Evolutionary conservation across 2,113 vertebrate species (phyloP).

Genomic region (Clarias batrachus): DNA sequence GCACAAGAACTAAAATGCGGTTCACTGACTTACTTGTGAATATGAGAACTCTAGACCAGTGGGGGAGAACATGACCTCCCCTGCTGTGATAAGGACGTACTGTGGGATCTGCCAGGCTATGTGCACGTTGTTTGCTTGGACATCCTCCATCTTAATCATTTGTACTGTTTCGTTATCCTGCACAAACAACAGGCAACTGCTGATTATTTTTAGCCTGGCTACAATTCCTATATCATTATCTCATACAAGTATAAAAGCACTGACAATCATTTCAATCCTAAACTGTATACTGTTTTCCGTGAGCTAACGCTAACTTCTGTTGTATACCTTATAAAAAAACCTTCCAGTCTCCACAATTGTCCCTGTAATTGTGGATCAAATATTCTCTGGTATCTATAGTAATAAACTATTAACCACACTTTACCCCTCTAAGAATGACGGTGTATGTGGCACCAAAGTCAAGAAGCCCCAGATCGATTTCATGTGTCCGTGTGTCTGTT

Average conservation of each 20-base stretch:
- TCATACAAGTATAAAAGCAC: background rate
- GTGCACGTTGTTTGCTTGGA: constrained; percentile 80
- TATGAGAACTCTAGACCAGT: constrained; percentile 98
- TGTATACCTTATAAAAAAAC: background rate
- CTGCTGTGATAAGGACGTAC: constrained; percentile 84
- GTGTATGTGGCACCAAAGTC: constrained; percentile 88
- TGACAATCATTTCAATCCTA: background rate
- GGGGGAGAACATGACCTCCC: constrained; percentile 96
- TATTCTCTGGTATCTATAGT: background rate
- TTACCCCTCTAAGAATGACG: constrained; percentile 78
- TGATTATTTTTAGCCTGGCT: background rate
- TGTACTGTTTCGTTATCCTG: constrained; percentile 63
- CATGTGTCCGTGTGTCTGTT: constrained; percentile 54
- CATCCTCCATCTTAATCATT: constrained; percentile 76
- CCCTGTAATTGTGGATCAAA: no score
- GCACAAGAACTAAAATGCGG: background rate
- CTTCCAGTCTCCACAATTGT: background rate
- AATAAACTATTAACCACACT: constrained; percentile 34
- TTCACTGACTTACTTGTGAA: constrained; percentile 80
- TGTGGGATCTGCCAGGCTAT: constrained; percentile 94
- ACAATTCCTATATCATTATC: background rate
- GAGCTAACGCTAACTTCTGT: background rate
- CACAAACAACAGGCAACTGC: constrained; percentile 7
- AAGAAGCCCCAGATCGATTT: constrained; percentile 80
- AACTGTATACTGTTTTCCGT: background rate